phyloP scores from a whole-genome alignment of 2,113 vertebrate species.

The Dasyornis broadbenti region DNA sequence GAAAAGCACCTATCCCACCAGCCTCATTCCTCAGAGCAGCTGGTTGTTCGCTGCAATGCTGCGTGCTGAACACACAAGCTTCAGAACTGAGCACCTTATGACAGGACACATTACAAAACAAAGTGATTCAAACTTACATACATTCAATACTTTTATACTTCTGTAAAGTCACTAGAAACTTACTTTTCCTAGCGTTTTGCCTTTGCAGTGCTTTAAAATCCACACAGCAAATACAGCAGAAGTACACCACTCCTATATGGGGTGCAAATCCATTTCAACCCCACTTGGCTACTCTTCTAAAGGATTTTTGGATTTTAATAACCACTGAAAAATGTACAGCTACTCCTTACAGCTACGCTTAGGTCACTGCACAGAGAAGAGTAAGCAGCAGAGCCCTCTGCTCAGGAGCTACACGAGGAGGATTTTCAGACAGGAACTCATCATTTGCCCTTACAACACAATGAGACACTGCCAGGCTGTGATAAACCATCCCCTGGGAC shows the following conservation, averaged over 20 bases:
- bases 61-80: neutral
- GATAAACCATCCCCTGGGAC: neutral
- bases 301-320: neutral
- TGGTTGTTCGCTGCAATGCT: rapidly evolving
- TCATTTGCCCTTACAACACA: neutral
- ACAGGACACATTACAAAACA: neutral
- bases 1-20: neutral
- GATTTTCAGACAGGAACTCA: neutral
- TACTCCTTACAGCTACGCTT: neutral
- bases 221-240: neutral
- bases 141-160: neutral
- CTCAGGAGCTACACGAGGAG: neutral
- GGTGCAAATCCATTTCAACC: neutral
- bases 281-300: neutral
- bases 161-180: neutral
- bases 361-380: neutral
- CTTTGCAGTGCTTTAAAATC: neutral
- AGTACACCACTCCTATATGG: neutral
- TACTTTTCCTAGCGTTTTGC: neutral
- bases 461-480: neutral
- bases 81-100: neutral
- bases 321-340: neutral
- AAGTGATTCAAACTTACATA: neutral
- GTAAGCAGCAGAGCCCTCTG: neutral
- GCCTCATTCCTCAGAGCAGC: neutral